A percentile compares a stretch with the other conserved stretches of the same genome.
Conservation (phyloP, 2,888 invertebrate genomes). For the Xestia sexstrigata region DNA sequence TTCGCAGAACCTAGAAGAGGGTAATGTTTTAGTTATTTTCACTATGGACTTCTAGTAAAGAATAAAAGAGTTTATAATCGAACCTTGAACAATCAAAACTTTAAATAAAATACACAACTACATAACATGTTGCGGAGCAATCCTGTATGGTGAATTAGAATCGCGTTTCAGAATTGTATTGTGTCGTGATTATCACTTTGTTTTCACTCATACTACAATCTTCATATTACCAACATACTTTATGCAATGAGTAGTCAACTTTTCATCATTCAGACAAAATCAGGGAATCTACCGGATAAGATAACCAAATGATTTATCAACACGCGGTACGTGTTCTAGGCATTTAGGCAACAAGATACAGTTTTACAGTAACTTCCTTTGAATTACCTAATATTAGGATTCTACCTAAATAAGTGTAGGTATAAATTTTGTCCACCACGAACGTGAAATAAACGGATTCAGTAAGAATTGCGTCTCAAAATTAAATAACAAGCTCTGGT, state of each 20-base stretch:
- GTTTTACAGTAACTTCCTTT: neutral
- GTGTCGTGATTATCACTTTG: neutral
- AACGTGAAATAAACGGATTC: neutral
- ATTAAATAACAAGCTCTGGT: constrained; percentile 27
- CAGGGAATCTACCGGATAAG: neutral
- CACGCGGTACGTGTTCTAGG: neutral
- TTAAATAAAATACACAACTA: neutral
- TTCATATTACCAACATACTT: neutral
- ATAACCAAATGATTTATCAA: neutral
- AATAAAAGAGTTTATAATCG: neutral
- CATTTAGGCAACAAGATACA: neutral
- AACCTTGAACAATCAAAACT: neutral
- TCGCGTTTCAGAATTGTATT: neutral
- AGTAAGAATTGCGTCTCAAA: neutral
- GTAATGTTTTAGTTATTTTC: neutral
- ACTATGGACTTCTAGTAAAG: neutral
- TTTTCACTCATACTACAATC: neutral
- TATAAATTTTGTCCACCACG: neutral
- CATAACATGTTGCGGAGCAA: neutral
- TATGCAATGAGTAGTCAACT: neutral
- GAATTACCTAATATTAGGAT: neutral
- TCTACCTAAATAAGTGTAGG: neutral
- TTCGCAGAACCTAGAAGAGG: neutral
- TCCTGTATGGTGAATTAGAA: neutral
- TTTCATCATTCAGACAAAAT: neutral